Evolutionary conservation across 53 echinoderm and acorn worm species (phyloP).

Genomic region (Hippasteria phrygiana): DNA sequence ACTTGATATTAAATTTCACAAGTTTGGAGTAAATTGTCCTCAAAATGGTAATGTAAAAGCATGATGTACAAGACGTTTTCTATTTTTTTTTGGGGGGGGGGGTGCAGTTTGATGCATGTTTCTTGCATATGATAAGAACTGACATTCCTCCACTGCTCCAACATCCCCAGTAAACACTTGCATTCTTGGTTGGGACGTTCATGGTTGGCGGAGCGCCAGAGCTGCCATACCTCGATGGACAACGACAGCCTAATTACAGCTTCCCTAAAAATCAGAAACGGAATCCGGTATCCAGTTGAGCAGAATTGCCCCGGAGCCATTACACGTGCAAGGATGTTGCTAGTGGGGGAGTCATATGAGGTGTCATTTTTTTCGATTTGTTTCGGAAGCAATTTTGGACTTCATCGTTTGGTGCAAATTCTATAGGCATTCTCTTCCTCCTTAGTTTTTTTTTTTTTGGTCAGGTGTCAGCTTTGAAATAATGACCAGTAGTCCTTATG

Average conservation of each 20-base stretch:
- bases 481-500: no score
- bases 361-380: constrained; percentile 1
- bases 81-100: no score
- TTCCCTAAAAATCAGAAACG: constrained; percentile 28
- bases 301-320: background rate
- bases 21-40: no score
- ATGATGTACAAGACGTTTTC: no score
- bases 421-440: background rate
- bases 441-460: background rate
- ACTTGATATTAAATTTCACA: no score
- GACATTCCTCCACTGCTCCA: background rate
- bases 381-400: background rate
- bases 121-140: background rate
- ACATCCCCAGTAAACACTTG: background rate
- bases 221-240: background rate
- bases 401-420: background rate
- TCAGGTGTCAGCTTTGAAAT: no score
- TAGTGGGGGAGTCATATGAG: no score
- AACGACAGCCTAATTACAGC: constrained; percentile 40
- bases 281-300: constrained; percentile 5
- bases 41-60: no score
- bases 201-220: constrained; percentile 20
- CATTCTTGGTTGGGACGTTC: constrained; percentile 12
- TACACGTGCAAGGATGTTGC: background rate
- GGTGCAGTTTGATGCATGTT: background rate